Conservation (phyloP, 2,797 vertebrate genomes). For the Hoplostethus mediterraneus region DNA sequence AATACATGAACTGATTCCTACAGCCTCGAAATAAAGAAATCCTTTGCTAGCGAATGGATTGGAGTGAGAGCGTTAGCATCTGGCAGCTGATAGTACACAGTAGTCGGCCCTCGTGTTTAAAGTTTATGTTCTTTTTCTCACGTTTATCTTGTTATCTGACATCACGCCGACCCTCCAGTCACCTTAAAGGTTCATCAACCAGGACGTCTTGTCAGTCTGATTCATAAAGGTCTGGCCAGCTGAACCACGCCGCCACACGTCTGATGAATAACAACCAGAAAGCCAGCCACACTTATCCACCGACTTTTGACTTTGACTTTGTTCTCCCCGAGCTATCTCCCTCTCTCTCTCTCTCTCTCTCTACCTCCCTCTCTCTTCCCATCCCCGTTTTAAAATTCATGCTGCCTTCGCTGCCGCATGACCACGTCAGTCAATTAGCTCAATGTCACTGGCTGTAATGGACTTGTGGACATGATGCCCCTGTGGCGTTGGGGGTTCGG, state of each 20-base stretch:
- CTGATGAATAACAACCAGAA: constrained; percentile 44
- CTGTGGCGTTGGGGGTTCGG: constrained; percentile 63
- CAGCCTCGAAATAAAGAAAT: neutral
- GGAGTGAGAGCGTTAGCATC: no score
- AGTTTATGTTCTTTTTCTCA: neutral
- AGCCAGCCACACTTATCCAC: constrained; percentile 19
- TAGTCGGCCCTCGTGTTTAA: neutral
- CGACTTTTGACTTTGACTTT: constrained; percentile 25
- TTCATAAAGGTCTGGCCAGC: constrained; percentile 48
- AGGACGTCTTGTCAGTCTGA: constrained; percentile 31
- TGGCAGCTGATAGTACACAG: neutral
- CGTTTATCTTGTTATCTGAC: constrained; percentile 1
- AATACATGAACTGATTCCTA: no score
- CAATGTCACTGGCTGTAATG: constrained; percentile 75
- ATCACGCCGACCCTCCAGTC: neutral
- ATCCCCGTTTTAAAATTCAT: constrained; percentile 58
- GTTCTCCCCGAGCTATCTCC: neutral
- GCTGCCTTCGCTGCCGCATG: constrained; percentile 40
- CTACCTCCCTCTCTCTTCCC: constrained; percentile 9
- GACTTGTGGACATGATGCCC: constrained; percentile 70
- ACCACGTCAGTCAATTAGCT: constrained; percentile 76
- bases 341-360: neutral
- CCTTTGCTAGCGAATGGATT: no score
- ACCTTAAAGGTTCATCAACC: constrained; percentile 30
- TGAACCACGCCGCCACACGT: constrained; percentile 32